phyloP scores from a whole-genome alignment of 2,113 vertebrate species.

The Pedionomus torquatus region DNA sequence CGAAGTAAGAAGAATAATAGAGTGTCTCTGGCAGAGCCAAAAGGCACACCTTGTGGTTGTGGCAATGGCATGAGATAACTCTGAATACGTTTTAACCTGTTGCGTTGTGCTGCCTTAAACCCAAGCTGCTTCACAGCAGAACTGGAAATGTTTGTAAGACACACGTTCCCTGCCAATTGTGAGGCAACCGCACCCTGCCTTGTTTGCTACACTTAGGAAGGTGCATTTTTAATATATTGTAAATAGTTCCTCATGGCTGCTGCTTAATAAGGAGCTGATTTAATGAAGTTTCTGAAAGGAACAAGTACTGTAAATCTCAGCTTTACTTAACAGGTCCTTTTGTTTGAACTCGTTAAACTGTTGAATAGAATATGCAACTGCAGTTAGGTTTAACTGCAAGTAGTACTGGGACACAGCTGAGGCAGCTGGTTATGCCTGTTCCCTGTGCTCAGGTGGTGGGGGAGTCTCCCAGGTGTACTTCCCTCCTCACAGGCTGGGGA shows the following conservation, averaged over 20 bases:
- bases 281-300: neutral
- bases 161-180: neutral
- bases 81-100: constrained; percentile 53
- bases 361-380: neutral
- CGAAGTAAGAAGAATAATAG: neutral
- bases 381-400: rapidly evolving
- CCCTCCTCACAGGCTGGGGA: neutral
- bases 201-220: neutral
- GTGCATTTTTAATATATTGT: neutral
- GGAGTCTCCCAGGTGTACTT: neutral
- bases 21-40: neutral
- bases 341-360: neutral
- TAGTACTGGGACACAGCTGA: neutral
- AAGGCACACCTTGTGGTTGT: constrained; percentile 39
- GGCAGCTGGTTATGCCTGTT: neutral
- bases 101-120: neutral
- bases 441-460: neutral
- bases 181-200: neutral
- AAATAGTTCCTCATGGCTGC: constrained; percentile 9
- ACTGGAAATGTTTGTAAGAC: constrained; percentile 57
- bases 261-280: neutral
- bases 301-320: neutral
- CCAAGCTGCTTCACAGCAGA: neutral
- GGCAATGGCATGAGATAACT: neutral
- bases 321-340: neutral